Evolutionary conservation across 1,140 invertebrate species (phyloP), one percentile per base, ranked within the genome.

Genomic region (Cardiocondyla obscurior): DNA sequence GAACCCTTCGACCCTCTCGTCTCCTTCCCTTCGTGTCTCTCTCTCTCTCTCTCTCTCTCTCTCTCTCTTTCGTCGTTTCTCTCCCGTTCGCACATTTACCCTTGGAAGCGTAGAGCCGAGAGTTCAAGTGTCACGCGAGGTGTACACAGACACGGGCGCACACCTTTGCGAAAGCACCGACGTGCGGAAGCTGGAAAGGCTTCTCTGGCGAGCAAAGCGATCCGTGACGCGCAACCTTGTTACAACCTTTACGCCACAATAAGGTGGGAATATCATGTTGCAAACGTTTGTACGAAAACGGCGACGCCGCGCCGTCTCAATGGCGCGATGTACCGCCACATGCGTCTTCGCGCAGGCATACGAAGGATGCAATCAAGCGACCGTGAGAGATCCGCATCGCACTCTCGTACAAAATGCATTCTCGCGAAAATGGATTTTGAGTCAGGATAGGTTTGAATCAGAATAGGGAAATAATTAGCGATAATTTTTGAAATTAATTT

Each of bases 81-180:
- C 73, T 81, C 77, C 85, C 82, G 83, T 90, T 72, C 87, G 84
- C 85, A 81, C 70, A 42, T 57, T 72, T 64, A 65, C 64, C 67
- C 79, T 82, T 30, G 72, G 88, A 89, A 76, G 85, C 70, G 82
- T 84, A 86, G 64, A 67, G 72, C 64, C 79, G 87, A 90, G 91
- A 87, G 90, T 91, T 91, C 91, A 90, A 92, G 91, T 92, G 92
- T 92, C 92, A 92, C 91, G 86, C 91, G 90, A 92, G 90, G 90
- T 87, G 88, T 90, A 89, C 89, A 90, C 88, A 83, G 73, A 33
- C 79, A 83, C 87, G 89, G 87, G 25, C 49, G 60, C 74, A 67
- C 44, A 77, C 60, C 60, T 67, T n/a, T 67, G 44, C 72, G 55
- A 33, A 82, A 74, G 39, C 60, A 30, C 46, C 33, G 86, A 86